Conservation (phyloP, 2,113 vertebrate genomes). For the Xiphophorus hellerii region DNA sequence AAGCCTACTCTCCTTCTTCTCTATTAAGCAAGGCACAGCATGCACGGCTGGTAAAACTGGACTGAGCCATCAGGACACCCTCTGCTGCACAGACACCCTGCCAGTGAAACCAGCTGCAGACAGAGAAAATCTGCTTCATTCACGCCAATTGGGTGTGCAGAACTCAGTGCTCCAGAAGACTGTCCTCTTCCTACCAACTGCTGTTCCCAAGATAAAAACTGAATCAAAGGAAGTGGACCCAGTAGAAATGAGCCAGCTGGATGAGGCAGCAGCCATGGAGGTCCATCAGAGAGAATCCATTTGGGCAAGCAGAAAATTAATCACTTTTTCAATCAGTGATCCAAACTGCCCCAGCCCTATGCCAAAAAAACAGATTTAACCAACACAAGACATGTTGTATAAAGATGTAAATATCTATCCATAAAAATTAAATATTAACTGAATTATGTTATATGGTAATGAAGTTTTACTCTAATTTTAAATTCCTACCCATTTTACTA, state of each 20-base stretch:
- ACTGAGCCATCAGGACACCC: conserved; percentile 35
- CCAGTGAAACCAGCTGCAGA: conserved; percentile 26
- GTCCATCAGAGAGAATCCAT: conserved; percentile 19
- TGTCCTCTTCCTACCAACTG: conserved; percentile 39
- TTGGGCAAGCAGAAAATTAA: conserved; percentile 5
- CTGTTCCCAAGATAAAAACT: conserved; percentile 28
- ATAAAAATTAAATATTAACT: no score
- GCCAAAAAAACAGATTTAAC: neutral
- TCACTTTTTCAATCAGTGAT: neutral
- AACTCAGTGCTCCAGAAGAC: conserved; percentile 23
- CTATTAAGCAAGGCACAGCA: conserved; percentile 22
- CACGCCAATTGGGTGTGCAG: conserved; percentile 36
- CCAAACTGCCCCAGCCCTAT: neutral
- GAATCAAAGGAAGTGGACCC: conserved; percentile 44
- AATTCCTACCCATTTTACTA: no score
- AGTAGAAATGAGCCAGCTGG: conserved; percentile 40
- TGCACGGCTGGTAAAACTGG: conserved; percentile 11
- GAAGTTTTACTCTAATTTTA: no score
- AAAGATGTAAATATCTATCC: neutral
- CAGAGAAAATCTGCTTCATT: conserved; percentile 9
- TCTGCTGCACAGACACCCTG: conserved; percentile 20
- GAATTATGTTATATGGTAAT: no score
- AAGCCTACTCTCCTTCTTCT: conserved; percentile 5
- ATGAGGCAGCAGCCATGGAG: conserved; percentile 18
- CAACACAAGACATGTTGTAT: neutral